These are phyloP conservation scores for Lithodes maja DNA, from an alignment of 2,888 invertebrate species.

Conservation along the genomic window DNA sequence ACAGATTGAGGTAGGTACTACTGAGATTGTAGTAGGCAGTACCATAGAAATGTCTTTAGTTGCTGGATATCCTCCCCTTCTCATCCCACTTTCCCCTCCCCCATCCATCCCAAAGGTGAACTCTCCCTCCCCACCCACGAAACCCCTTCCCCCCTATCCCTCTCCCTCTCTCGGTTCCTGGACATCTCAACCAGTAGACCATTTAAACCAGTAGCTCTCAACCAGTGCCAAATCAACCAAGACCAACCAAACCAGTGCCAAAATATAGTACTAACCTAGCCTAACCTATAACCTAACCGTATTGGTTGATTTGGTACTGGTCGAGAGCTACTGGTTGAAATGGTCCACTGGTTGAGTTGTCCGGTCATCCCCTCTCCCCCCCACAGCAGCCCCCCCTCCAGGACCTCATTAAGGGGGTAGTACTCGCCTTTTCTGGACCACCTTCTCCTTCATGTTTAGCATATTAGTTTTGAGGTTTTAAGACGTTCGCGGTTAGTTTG, in stretches of 20 bases:
- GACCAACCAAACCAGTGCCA: too few relatives aligned
- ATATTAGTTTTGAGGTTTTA: too few relatives aligned
- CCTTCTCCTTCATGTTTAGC: too few relatives aligned
- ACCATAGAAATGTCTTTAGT: not conserved
- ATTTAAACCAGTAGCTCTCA: too few relatives aligned
- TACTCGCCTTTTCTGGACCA: not conserved
- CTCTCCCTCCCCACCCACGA: not conserved
- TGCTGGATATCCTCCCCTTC: not conserved
- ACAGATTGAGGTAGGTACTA: not conserved
- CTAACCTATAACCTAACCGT: too few relatives aligned
- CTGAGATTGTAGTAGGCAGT: not conserved
- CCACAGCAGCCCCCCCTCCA: not conserved
- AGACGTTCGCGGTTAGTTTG: too few relatives aligned
- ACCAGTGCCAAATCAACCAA: too few relatives aligned
- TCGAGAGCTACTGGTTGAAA: too few relatives aligned
- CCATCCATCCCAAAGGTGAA: not conserved
- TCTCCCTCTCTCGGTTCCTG: not conserved
- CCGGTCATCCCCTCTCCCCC: too few relatives aligned
- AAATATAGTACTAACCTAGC: too few relatives aligned
- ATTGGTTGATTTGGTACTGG: too few relatives aligned
- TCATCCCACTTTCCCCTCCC: not conserved
- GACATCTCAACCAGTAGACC: not conserved
- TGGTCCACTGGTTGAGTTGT: too few relatives aligned
- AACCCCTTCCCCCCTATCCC: not conserved
- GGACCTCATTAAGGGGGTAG: not conserved